Base-by-base conservation (phyloP, 2,888 invertebrate species). In the Sphaerophoria rueppellii region DNA sequence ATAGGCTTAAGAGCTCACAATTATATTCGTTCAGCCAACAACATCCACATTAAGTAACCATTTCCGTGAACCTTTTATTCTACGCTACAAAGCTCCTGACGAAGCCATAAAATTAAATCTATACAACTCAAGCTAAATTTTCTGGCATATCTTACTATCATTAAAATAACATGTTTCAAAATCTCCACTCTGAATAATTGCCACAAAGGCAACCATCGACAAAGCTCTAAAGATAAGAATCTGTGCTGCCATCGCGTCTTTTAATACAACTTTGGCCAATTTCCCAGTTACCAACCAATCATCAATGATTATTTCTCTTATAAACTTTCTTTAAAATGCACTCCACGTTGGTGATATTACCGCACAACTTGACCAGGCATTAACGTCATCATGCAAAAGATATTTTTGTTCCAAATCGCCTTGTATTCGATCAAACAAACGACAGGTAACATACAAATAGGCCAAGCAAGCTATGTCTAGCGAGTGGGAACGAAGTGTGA, bases 281-380 rank as follows among this genome's bases (percentile, higher is more conserved):
- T 83, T 83, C 60, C 80, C 75, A 55, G 61, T 16, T 55, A 55
- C 34, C 52, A 24, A 12, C 34, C 0, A 14, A 24, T 24, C 1
- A 24, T 24, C 24, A 6, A 46, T 43, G 48, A 35, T 54, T 24
- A 32, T 24, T 24, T 24, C 24, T 24, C 24, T 2, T 57, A 71
- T 43, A 4, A 1, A 40, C 79, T 79, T 79, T 75, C 71, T 61
- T 83, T 75, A 35, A 54, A 50, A 83, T 83, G 75, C 83, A 12
- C 35, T 61, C 34, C 83, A 83, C 83, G 83, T 83, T 50, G 67
- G 37, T 75, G 55, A 54, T 80, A 75, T 83, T 83, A 83, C 80
- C 80, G 74, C 83, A 83, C 76, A 83, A 80, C 83, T 72, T 83
- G 83, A 83, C 83, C 83, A 80, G 57, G 71, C 82, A 74, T 82